Evolutionary conservation across 37 sponge, comb jelly and placozoan genomes (phyloP).

Genomic region (Geodia barretti): DNA sequence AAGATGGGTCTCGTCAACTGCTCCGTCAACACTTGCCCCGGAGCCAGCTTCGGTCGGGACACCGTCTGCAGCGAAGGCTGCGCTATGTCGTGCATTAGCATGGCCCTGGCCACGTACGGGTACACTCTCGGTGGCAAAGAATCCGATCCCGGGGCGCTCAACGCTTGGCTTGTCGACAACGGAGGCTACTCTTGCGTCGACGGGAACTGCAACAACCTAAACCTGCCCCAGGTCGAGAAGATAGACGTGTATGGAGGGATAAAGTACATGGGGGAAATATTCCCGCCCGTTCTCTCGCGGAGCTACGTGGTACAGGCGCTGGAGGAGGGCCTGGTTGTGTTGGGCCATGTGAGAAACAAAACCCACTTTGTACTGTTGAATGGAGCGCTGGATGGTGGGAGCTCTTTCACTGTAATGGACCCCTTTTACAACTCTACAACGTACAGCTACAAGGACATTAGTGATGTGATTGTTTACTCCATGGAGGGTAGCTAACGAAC

Average conservation of each 20-base stretch:
- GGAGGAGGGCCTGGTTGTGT: neutral
- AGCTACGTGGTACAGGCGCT: neutral
- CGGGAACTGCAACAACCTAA: conserved; percentile 3
- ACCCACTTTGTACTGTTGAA: conserved; percentile 42
- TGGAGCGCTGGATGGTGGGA: conserved; percentile 2
- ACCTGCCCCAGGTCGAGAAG: neutral
- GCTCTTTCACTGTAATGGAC: neutral
- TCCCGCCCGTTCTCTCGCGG: neutral
- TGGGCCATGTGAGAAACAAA: conserved; percentile 12
- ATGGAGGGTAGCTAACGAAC: no score
- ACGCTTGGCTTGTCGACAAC: conserved; percentile 31
- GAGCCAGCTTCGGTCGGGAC: neutral
- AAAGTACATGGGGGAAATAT: neutral
- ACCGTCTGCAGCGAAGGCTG: conserved; percentile 31
- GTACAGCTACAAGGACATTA: neutral
- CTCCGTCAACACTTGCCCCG: conserved; percentile 1
- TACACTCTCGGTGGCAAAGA: conserved; percentile 1
- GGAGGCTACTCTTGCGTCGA: conserved; percentile 10
- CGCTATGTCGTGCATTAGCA: conserved; percentile 22
- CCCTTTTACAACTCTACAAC: neutral
- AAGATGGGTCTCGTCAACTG: neutral
- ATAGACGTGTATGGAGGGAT: neutral
- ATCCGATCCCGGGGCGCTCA: conserved; percentile 19
- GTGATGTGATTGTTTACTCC: neutral
- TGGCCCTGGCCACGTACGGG: conserved; percentile 33